Evolutionary conservation across 2,888 invertebrate species (phyloP).

Genomic region (Teinopalpus imperialis): DNA sequence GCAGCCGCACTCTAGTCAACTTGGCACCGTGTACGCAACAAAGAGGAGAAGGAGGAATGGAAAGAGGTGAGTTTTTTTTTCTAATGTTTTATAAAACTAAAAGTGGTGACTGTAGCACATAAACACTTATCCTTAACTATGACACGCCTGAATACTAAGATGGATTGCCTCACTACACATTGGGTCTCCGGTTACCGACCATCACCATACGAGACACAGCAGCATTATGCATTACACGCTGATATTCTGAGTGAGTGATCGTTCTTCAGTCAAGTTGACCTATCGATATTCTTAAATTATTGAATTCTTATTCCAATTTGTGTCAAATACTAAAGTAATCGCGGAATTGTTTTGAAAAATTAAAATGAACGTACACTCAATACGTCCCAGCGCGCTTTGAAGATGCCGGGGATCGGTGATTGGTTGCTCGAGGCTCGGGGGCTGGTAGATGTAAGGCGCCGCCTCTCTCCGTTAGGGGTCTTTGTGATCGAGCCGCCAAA

Average conservation of each 20-base stretch:
- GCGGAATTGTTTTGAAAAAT: conserved; percentile 66
- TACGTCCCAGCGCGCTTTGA: conserved; percentile 74
- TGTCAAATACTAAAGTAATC: conserved; percentile 45
- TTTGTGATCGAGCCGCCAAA: conserved; percentile 59
- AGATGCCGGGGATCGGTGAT: conserved; percentile 46
- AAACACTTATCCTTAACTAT: too few relatives aligned
- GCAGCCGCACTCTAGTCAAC: conserved; percentile 90
- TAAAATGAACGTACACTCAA: conserved; percentile 68
- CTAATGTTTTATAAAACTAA: too few relatives aligned
- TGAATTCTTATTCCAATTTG: too few relatives aligned
- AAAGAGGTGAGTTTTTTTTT: conserved; percentile 93
- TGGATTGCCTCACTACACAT: too few relatives aligned
- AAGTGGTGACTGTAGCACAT: too few relatives aligned
- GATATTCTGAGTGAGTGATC: too few relatives aligned
- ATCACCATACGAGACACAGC: too few relatives aligned
- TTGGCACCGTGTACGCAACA: conserved; percentile 98
- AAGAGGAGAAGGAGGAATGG: conserved; percentile 97
- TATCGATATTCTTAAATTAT: too few relatives aligned
- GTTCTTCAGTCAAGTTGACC: too few relatives aligned
- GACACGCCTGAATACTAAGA: too few relatives aligned
- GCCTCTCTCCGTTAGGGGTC: conserved; percentile 69
- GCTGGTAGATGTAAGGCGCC: conserved; percentile 59
- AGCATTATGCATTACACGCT: too few relatives aligned
- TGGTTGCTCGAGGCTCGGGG: conserved; percentile 54
- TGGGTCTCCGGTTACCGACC: too few relatives aligned